Percentiles rank a stretch among this genome's conserved stretches.
Conservation (phyloP, 2,113 vertebrate species). For the Phalacrocorax carbo region DNA sequence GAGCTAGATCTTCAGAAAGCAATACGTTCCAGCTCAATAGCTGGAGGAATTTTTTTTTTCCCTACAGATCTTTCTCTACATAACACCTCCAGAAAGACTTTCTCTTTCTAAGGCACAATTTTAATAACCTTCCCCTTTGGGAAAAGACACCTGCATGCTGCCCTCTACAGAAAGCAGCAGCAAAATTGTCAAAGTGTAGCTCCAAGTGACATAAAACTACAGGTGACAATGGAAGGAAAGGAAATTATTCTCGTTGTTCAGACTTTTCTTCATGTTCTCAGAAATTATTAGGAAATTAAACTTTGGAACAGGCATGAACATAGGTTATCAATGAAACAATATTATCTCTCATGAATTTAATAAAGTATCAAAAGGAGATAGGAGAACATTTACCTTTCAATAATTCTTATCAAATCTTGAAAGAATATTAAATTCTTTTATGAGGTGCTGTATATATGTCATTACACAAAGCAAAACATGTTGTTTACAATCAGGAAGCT, state of each 20-base stretch:
- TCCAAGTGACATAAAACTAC: background rate
- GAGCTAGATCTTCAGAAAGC: background rate
- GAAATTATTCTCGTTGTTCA: background rate
- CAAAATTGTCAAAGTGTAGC: background rate
- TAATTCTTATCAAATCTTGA: conserved; percentile 54
- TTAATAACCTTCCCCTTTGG: background rate
- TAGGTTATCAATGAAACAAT: conserved; percentile 32
- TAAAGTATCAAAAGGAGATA: conserved; percentile 37
- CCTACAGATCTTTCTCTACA: background rate
- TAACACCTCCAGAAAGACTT: background rate
- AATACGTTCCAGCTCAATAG: background rate
- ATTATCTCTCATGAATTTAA: conserved; percentile 40
- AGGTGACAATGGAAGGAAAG: background rate
- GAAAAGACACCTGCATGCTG: background rate
- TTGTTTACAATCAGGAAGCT: background rate
- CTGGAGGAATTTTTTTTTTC: background rate
- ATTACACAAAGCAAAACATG: background rate
- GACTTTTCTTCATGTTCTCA: background rate
- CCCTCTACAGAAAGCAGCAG: background rate
- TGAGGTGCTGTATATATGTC: background rate
- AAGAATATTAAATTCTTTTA: conserved; percentile 54
- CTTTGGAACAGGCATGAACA: conserved; percentile 38
- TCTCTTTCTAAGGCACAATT: background rate
- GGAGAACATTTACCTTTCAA: conserved; percentile 17
- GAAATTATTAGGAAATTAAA: conserved; percentile 58